Evolutionary conservation across 2,888 invertebrate genomes (phyloP), one percentile per base, ranked within the genome.

Genomic region (Latrodectus elegans): DNA sequence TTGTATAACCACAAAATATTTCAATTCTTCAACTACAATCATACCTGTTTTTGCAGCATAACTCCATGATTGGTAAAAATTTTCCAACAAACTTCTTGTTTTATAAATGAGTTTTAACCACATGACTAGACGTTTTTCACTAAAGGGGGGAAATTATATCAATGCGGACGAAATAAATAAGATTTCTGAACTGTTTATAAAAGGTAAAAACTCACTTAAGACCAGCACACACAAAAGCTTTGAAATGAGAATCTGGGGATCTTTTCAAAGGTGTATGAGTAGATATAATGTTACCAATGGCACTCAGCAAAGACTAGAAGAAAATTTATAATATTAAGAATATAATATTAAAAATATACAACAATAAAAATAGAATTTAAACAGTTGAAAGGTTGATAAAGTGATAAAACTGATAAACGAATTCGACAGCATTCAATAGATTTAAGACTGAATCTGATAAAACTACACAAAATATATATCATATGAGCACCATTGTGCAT

Each of bases 201-300:
- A 60, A 10, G 3, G 15, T 26, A 15, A 70, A 71, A 68, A 93
- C 95, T 94, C 92, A 97, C 96, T 99, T 99, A 71, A 99, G 93
- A 52, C 97, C 99, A 52, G 97, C 96, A 93, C 98, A 99, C 77
- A 99, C 94, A 92, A 99, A 98, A 0, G 99, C 99, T 93, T 99
- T 99, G 92, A 99, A 99, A 93, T 99, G 98, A 22, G 99, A 96
- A 93, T 99, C 99, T 89, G 95, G 96, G 91, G 97, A 98, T 91
- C 99, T 94, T 92, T 99, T 98, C 91, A 98, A 97, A 0, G 96
- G 96, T 11, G 95, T 95, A 93, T 99, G 99, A 55, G 97, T 96
- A 15, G 96, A 95, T 83, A 98, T 94, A 89, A 99, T 97, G 91
- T 96, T 96, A 70, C 98, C 98, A 89, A 99, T 96, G 65, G 96